These are phyloP conservation scores for Gallinago nigripennis DNA, from an alignment of 2,797 vertebrate species.

Conservation along the genomic window DNA sequence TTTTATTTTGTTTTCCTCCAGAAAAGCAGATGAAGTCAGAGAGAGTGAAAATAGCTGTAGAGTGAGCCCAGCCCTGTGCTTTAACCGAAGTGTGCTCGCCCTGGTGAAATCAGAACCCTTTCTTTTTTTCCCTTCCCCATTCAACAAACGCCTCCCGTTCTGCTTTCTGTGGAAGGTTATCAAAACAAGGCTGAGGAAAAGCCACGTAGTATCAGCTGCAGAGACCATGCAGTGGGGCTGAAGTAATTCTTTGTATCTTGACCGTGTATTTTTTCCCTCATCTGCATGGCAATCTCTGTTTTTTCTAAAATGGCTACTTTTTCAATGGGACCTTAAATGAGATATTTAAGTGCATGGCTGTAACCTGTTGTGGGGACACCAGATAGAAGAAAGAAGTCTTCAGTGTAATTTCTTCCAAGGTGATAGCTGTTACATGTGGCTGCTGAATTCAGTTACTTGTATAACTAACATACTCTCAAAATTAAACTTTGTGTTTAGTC, in stretches of 20 bases:
- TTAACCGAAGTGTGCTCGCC: background rate
- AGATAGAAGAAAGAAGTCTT: background rate
- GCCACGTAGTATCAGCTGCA: background rate
- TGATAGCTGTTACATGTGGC: background rate
- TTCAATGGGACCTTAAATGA: background rate
- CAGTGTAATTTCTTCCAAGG: background rate
- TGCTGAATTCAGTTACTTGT: background rate
- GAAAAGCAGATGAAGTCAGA: background rate
- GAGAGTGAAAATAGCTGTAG: background rate
- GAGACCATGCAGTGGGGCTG: background rate
- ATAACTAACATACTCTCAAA: background rate
- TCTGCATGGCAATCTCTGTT: background rate
- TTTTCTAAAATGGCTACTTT: background rate
- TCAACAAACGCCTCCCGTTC: background rate
- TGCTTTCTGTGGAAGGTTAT: background rate
- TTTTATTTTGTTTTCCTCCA: background rate
- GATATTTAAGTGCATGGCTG: background rate
- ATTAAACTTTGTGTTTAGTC: background rate
- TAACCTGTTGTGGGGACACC: background rate
- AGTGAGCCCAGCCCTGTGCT: background rate
- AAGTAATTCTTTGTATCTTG: background rate
- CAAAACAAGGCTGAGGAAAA: background rate
- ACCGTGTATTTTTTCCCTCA: background rate
- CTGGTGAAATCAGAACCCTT: background rate
- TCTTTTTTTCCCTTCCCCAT: background rate